Evolutionary conservation across 2,888 invertebrate genomes (phyloP).

Genomic region (Campoplex capitator): DNA sequence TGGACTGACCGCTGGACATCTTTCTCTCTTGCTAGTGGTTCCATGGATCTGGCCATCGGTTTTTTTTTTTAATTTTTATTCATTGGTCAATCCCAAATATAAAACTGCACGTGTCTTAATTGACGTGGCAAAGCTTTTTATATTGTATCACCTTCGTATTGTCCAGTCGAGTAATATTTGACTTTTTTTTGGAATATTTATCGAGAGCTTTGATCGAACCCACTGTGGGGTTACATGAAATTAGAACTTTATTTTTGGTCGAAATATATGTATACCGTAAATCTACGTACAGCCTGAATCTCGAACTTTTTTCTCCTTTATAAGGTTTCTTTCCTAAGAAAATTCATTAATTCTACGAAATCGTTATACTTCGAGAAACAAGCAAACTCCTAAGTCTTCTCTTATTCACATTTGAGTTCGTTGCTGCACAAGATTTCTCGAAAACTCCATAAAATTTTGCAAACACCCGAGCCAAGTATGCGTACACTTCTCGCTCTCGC

Average conservation of each 20-base stretch:
- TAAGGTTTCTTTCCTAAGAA: constrained; percentile 2
- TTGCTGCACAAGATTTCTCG: not conserved
- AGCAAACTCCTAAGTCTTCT: constrained; percentile 43
- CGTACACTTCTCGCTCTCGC: constrained; percentile 47
- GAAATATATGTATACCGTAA: not conserved
- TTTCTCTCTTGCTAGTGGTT: constrained; percentile 10
- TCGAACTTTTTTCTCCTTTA: not conserved
- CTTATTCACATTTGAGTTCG: not conserved
- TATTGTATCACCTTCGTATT: too few species aligned
- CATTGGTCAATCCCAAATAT: not conserved
- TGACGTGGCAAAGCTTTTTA: too few species aligned
- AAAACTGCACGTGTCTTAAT: not conserved
- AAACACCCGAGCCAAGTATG: not conserved
- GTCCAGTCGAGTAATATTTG: too few species aligned
- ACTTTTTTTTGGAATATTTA: too few species aligned
- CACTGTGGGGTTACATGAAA: too few species aligned
- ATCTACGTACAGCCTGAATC: not conserved
- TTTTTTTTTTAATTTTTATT: not conserved
- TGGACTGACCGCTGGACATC: constrained; percentile 6
- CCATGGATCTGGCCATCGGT: not conserved
- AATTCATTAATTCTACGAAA: constrained; percentile 63
- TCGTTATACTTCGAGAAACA: constrained; percentile 73
- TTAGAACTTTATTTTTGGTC: too few species aligned
- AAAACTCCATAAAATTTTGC: not conserved
- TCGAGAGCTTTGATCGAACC: too few species aligned